Evolutionary conservation across 2,797 vertebrate species (phyloP), one percentile per base, ranked within the genome.

Genomic region (Tragelaphus oryx): DNA sequence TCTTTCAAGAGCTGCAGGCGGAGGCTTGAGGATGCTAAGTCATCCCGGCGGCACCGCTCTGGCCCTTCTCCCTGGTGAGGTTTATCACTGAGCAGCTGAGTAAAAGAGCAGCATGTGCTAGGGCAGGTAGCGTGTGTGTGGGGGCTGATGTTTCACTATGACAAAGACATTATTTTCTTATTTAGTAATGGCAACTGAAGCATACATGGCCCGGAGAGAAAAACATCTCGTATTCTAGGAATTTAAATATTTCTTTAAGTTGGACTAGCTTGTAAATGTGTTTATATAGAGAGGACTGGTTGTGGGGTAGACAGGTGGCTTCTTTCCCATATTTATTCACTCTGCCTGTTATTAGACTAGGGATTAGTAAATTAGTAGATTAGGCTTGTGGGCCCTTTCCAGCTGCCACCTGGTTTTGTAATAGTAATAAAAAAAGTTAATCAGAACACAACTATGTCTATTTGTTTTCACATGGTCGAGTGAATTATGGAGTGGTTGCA

Each of bases 11-110:
- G 91, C 74, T 78, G 52, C 85, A 95, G 78, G 80, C 50, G 48
- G 82, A 79, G 85, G 28, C 84, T 52, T 81, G 94, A 93, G 90
- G 96, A 97, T 80, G 85, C 97, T 94, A 94, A 97, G 95, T 97
- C 95, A 95, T 94, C 93, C 87, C 89, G 87, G 87, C 50, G 91
- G 87, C 68, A 85, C 87, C 89, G 24, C 80, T 50, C 84, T 62
- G 81, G 74, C 50, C 50, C 26, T 86, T 85, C 54, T 87, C 65
- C 60, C 79, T 46, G n/a, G 75, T 18, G 57, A 82, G 46, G 71
- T 62, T 93, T 57, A 50, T 83, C 90, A 62, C 54, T 17, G 59
- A 96, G 89, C 52, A 68, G 54, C 62, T 80, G 62, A 87, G 48
- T 71, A 24, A 71, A 90, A 92, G 12, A 65, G 41, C 80, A 37